These are phyloP conservation scores for Colaptes auratus DNA, from an alignment of 2,113 vertebrate species.

Conservation along the genomic window DNA sequence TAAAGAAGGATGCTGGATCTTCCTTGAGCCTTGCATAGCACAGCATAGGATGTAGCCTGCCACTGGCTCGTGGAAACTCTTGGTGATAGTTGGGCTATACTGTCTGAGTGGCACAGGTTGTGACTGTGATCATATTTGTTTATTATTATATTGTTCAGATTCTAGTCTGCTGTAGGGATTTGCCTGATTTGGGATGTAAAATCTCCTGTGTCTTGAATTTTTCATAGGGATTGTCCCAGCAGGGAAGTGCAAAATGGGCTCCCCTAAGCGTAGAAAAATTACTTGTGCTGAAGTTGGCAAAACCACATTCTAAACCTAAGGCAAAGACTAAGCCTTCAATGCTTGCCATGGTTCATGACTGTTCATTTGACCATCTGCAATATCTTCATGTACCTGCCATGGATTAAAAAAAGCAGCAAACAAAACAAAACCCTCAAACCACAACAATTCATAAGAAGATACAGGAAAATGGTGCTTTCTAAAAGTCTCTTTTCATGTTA, in stretches of 20 bases:
- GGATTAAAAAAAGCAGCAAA: not conserved
- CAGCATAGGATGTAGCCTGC: not conserved
- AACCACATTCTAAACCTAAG: not conserved
- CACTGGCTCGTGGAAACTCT: not conserved
- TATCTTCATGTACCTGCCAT: not conserved
- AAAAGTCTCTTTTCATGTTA: not conserved
- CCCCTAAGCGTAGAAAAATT: not conserved
- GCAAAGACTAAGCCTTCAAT: not conserved
- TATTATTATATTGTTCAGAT: not conserved
- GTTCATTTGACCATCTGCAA: not conserved
- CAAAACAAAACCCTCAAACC: accelerated
- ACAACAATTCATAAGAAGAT: not conserved
- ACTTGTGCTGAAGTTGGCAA: not conserved
- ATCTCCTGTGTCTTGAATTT: not conserved
- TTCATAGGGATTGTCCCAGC: not conserved
- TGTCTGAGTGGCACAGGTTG: not conserved
- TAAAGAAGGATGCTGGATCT: not conserved
- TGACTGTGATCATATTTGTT: not conserved
- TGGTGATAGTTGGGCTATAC: not conserved
- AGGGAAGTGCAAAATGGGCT: not conserved
- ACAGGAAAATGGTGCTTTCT: not conserved
- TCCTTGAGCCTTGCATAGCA: not conserved
- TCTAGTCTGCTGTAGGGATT: not conserved
- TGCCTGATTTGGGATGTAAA: not conserved
- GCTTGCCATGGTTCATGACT: not conserved